Evolutionary conservation across 2,888 invertebrate genomes (phyloP), one percentile per base, ranked within the genome.

Genomic region (Pyrrhia umbra): DNA sequence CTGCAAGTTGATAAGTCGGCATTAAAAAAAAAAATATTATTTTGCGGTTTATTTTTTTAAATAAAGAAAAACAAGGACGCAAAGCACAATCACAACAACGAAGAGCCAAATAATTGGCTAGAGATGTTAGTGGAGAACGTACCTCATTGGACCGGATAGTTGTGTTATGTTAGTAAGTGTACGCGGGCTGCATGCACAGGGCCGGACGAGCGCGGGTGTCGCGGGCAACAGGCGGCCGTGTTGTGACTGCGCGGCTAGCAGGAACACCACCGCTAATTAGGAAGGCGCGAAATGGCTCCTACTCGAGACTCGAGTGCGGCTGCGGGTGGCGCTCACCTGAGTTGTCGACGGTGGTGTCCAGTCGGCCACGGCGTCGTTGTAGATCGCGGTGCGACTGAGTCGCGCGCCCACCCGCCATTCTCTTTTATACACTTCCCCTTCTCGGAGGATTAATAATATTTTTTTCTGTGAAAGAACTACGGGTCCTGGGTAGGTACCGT

Each of bases 401-500:
- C 91, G 89, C 89, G 88, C 91, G 88, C 84, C 77, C 78, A 82
- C 82, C 77, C 69, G 73, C 79, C 93, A 72, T 85, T 85, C 92
- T 85, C 92, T 92, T 92, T 90, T 94, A 94, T 94, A 93, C 83
- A 82, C 77, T 90, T 83, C 92, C 91, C 92, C 91, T 90, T 79
- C 91, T 90, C 83, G 78, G 75, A 82, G 83, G 87, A 82, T 81
- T 75, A 77, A 73, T 72, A 78, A 82, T 87, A 86, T 88, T 86
- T 80, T 83, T 84, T 86, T 86, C 82, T 78, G 79, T 74, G 77
- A 82, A 80, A 85, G 80, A 87, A 83, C 81, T 75, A 66, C 79
- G 78, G 80, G 75, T 87, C 83, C 88, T 81, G 85, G 81, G 84
- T 81, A 85, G 81, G 84, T 81, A 84, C 80, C 82, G 82, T 79